Percentiles rank a stretch among this genome's conserved stretches.
Conservation (phyloP, 2,797 vertebrate genomes). For the Chanos chanos region DNA sequence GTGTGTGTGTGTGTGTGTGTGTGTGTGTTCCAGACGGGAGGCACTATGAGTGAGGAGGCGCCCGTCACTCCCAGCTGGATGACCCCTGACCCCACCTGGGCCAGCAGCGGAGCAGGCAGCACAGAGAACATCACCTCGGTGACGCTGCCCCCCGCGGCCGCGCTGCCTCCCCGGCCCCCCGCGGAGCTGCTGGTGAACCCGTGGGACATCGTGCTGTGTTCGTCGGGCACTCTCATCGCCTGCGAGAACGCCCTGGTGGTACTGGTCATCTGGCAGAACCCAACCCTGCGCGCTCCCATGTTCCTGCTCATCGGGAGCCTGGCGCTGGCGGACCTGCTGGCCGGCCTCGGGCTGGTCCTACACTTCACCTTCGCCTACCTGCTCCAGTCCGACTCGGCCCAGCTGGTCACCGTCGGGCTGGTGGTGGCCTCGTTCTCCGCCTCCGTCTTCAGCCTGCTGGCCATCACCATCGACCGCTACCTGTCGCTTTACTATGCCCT, state of each 20-base stretch:
- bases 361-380: slow-evolving; percentile 96
- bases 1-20: background rate
- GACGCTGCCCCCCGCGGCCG: slow-evolving; percentile 67
- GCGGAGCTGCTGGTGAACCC: slow-evolving; percentile 85
- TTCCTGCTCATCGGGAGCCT: slow-evolving; percentile 96
- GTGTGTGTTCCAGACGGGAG: slow-evolving; percentile 67
- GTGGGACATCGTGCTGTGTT: slow-evolving; percentile 96
- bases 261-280: slow-evolving; percentile 98
- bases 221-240: slow-evolving; percentile 94
- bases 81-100: slow-evolving; percentile 81
- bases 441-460: slow-evolving; percentile 95
- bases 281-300: slow-evolving; percentile 93
- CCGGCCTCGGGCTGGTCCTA: slow-evolving; percentile 89
- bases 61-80: slow-evolving; percentile 85
- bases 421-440: slow-evolving; percentile 98
- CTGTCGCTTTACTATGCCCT: slow-evolving; percentile 96
- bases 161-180: slow-evolving; percentile 69
- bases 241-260: slow-evolving; percentile 97
- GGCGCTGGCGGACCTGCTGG: slow-evolving; percentile 94
- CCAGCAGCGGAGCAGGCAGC: slow-evolving; percentile 66
- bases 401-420: slow-evolving; percentile 89
- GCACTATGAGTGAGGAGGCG: slow-evolving; percentile 92
- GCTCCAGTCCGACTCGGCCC: slow-evolving; percentile 89
- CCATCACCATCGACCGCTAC: slow-evolving; percentile 98
- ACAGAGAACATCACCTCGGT: slow-evolving; percentile 80